Base-by-base conservation (phyloP, 2,888 invertebrate species). In the Parnassius apollo region DNA sequence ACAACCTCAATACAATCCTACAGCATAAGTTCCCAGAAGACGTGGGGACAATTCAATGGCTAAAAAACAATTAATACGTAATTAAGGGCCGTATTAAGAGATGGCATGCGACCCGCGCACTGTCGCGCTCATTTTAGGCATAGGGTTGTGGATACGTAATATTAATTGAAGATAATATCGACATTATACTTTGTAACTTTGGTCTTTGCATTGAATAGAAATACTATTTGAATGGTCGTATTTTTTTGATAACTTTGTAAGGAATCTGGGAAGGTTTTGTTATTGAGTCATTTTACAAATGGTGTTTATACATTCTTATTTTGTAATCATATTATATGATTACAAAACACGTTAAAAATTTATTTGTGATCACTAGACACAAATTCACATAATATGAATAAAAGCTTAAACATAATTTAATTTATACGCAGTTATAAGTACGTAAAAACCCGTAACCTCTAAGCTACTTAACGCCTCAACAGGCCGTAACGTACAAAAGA, bases 1-100 rank as follows among this genome's bases (percentile, higher is more conserved):
- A 76, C 75, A 72, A 71, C 69, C 69, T 68, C 68, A 65, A 68
- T 68, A 59, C 62, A 57, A 66, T 63, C 46, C 70, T 69, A 71
- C 72, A 73, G 72, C 72, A 73, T 69, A 74, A 68, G 65, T 69
- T 90, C 91, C 68, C 62, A 77, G 88, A 89, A 90, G 72, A 69
- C 67, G 70, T 73, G 71, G 72, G 71, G 83, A 83, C 82, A 82
- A 84, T 86, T 83, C 83, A 75, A 72, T 72, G 82, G 79, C 82
- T 83, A 86, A 88, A 88, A 79, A 90, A 88, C 86, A 88, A 91
- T 90, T 91, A 90, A 88, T 87, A 80, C 82, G 88, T 87, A 89
- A 91, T 91, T 90, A 90, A 85, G 80, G 78, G 71, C 83, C 85
- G 83, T 85, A 90, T 89, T 88, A 87, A 88, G 77, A 76, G 78